phyloP scores from a whole-genome alignment of 2,888 invertebrate species.

The Limulus polyphemus region DNA sequence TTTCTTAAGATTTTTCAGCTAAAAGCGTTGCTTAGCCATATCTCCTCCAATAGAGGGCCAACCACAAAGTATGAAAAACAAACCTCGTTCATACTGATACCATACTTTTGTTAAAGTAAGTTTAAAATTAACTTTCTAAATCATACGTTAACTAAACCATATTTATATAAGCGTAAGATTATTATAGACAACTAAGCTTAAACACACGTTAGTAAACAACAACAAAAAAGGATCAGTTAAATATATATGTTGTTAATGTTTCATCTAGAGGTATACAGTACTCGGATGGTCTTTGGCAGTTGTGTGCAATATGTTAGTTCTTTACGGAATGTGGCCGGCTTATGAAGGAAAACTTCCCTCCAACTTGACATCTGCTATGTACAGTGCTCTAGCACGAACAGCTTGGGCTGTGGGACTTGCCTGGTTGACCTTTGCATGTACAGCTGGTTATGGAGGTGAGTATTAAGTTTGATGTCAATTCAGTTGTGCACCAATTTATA shows the following conservation, averaged over 20 bases:
- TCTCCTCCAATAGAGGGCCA: too few relatives aligned
- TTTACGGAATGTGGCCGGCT: constrained; percentile 35
- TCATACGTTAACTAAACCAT: background rate
- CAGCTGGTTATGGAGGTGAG: constrained; percentile 37
- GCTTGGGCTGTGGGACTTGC: constrained; percentile 37
- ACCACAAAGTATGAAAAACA: too few relatives aligned
- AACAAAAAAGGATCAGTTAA: too few relatives aligned
- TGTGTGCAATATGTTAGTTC: constrained; percentile 27
- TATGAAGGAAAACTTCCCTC: constrained; percentile 29
- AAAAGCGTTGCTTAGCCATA: too few relatives aligned
- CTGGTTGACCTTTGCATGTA: constrained; percentile 42
- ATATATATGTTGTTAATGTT: too few relatives aligned
- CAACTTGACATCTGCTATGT: constrained; percentile 31
- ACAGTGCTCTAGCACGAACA: constrained; percentile 33
- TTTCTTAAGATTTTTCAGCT: too few relatives aligned
- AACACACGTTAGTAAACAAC: too few relatives aligned
- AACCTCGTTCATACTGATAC: too few relatives aligned
- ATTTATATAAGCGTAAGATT: background rate
- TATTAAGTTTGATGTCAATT: too few relatives aligned
- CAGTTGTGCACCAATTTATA: too few relatives aligned
- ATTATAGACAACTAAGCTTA: too few relatives aligned
- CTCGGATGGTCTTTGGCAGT: constrained; percentile 31
- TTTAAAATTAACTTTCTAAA: background rate
- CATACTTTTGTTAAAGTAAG: too few relatives aligned
- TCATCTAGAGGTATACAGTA: background rate